phyloP scores from a whole-genome alignment of 2,888 invertebrate genomes.

The Epicampocera succincta region DNA sequence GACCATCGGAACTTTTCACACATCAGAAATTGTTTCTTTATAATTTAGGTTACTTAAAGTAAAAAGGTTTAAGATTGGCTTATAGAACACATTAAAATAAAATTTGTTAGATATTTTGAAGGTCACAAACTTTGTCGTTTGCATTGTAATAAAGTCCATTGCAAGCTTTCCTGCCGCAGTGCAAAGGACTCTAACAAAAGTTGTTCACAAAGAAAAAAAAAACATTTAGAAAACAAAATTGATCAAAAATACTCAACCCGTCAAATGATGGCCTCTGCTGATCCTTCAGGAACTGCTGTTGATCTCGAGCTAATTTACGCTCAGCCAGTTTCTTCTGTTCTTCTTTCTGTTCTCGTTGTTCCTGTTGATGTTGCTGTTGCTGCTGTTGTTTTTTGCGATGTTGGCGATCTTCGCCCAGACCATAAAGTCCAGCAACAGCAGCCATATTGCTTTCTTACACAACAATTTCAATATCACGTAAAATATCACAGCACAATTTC shows the following conservation, averaged over 20 bases:
- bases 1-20: no score
- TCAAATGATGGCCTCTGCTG: constrained; percentile 77
- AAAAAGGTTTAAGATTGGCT: no score
- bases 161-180: no score
- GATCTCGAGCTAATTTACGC: constrained; percentile 76
- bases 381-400: constrained; percentile 81
- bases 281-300: constrained; percentile 70
- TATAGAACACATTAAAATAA: no score
- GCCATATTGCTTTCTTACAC: constrained; percentile 83
- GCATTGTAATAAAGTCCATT: no score
- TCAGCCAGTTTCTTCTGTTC: constrained; percentile 80
- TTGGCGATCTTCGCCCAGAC: constrained; percentile 88
- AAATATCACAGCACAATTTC: constrained; percentile 56
- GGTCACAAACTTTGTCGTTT: no score
- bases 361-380: constrained; percentile 83
- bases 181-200: no score
- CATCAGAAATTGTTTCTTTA: no score
- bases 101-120: no score
- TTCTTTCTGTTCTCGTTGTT: constrained; percentile 84
- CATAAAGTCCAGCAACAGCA: constrained; percentile 90
- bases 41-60: no score
- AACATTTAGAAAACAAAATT: neutral
- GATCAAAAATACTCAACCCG: constrained; percentile 74
- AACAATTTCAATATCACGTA: constrained; percentile 30
- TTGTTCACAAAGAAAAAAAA: no score